Evolutionary conservation across 2,888 invertebrate species (phyloP).

Genomic region (Drosophila stalkeri): DNA sequence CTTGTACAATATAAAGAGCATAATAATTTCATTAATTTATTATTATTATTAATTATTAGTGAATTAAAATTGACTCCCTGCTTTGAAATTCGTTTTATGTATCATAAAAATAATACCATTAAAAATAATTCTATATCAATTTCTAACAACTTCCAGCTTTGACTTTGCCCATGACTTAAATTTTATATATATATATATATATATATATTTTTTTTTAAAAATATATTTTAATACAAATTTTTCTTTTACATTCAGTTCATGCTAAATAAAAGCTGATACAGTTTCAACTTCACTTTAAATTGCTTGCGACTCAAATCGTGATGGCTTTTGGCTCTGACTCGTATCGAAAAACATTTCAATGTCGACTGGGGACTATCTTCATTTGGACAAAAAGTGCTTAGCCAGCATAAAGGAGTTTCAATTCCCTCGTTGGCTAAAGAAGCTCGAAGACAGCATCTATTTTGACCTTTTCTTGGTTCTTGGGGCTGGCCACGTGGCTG

Average conservation of each 20-base stretch:
- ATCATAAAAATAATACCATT: no score
- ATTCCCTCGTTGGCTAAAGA: background rate
- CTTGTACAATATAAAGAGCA: no score
- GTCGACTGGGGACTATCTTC: background rate
- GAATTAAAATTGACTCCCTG: no score
- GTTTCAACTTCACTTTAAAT: background rate
- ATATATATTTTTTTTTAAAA: background rate
- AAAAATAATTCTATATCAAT: no score
- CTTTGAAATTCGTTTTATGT: no score
- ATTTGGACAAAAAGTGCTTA: background rate
- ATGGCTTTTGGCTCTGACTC: background rate
- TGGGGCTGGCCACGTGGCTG: conserved; percentile 23
- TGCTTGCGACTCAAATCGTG: background rate
- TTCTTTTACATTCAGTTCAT: background rate
- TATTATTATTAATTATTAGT: no score
- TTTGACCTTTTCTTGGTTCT: conserved; percentile 8
- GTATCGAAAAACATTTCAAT: background rate
- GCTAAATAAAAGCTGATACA: background rate
- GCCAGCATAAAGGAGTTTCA: background rate
- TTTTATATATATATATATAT: no score
- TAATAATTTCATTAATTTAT: no score
- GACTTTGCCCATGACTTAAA: no score
- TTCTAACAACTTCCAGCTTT: no score
- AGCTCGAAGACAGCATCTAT: conserved; percentile 7
- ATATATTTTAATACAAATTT: background rate